Evolutionary conservation across 2,113 vertebrate species (phyloP).

Genomic region (Talpa occidentalis): DNA sequence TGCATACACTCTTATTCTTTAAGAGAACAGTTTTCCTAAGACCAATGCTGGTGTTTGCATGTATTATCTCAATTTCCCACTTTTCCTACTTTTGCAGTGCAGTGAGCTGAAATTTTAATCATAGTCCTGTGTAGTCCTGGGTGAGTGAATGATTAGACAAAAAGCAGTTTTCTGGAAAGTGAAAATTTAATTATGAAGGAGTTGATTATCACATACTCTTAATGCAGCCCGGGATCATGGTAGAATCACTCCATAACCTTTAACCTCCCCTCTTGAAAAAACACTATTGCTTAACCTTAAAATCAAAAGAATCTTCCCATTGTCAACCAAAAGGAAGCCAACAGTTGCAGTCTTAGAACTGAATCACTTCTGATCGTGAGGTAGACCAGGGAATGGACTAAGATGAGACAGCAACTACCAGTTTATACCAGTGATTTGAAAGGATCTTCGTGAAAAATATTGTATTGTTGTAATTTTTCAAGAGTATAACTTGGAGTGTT

Average conservation of each 20-base stretch:
- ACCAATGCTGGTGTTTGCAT: not conserved
- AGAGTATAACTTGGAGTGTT: not conserved
- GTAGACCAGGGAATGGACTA: not conserved
- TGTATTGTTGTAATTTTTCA: not conserved
- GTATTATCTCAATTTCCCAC: not conserved
- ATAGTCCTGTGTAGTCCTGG: not conserved
- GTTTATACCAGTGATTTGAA: not conserved
- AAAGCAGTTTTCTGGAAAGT: constrained; percentile 46
- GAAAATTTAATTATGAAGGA: constrained; percentile 40
- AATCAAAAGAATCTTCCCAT: constrained; percentile 13
- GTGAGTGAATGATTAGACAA: not conserved
- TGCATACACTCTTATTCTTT: not conserved
- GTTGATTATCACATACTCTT: not conserved
- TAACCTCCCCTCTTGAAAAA: not conserved
- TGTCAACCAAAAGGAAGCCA: not conserved
- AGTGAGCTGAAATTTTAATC: not conserved
- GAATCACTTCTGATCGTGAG: not conserved
- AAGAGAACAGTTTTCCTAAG: not conserved
- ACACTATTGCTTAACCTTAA: constrained; percentile 34
- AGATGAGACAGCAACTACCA: not conserved
- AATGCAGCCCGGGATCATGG: not conserved
- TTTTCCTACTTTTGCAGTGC: not conserved
- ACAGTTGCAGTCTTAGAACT: constrained; percentile 10
- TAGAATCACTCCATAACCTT: constrained; percentile 35
- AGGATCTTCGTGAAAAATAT: not conserved